Conservation (phyloP, 1,140 invertebrate species). For the Drosophila pseudoananassae region DNA sequence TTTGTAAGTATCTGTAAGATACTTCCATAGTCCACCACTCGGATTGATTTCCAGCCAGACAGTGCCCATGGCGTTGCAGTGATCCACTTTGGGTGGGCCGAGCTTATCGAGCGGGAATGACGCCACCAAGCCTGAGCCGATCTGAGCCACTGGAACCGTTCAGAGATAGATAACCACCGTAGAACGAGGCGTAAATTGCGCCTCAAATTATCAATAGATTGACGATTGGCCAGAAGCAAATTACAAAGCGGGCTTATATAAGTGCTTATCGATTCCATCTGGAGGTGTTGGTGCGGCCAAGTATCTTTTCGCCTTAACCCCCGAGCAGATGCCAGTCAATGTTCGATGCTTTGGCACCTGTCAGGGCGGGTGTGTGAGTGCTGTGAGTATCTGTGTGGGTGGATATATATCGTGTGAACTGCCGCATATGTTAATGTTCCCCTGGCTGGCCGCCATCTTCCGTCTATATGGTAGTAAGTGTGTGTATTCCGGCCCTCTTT, state of each 20-base stretch:
- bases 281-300: conserved; percentile 38
- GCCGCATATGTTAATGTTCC: conserved; percentile 77
- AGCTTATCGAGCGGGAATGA: conserved; percentile 56
- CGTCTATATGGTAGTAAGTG: conserved; percentile 9
- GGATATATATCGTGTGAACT: conserved; percentile 74
- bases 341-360: conserved; percentile 76
- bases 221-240: conserved; percentile 51
- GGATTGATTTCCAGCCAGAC: conserved; percentile 58
- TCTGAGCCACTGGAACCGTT: conserved; percentile 7
- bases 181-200: conserved; percentile 50
- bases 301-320: conserved; percentile 19
- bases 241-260: conserved; percentile 34
- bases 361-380: conserved; percentile 47
- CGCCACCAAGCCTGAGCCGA: conserved; percentile 7
- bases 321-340: conserved; percentile 63
- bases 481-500: conserved; percentile 36
- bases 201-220: conserved; percentile 72
- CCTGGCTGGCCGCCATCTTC: conserved; percentile 62
- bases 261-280: conserved; percentile 60
- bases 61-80: conserved; percentile 53
- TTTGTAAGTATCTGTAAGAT: neutral
- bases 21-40: conserved; percentile 14
- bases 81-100: conserved; percentile 49
- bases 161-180: conserved; percentile 11
- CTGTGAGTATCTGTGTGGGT: conserved; percentile 34